phyloP scores from a whole-genome alignment of 2,113 vertebrate genomes.

The Chamaea fasciata region DNA sequence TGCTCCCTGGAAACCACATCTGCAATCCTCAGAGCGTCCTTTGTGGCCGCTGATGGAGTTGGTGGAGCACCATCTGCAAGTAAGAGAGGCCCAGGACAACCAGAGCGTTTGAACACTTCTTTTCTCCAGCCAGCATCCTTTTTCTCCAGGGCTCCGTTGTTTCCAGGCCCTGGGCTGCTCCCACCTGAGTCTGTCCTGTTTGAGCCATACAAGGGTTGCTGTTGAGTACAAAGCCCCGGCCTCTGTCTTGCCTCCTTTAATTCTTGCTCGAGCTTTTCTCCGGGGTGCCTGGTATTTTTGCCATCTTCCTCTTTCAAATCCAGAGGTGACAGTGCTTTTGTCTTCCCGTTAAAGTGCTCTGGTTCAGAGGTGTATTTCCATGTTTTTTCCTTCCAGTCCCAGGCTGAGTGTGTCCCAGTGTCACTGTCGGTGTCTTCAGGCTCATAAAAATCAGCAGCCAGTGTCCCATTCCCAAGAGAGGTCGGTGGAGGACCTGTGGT shows the following conservation, averaged over 20 bases:
- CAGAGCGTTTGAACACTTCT: not conserved
- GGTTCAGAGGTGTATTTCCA: not conserved
- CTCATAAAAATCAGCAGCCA: not conserved
- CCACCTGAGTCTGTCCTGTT: not conserved
- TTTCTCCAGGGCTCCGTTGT: not conserved
- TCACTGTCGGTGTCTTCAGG: not conserved
- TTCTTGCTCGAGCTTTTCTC: not conserved
- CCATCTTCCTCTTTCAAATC: not conserved
- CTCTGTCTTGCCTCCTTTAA: conserved; percentile 30
- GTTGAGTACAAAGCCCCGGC: conserved; percentile 10
- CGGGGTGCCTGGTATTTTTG: not conserved
- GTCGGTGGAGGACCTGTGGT: not conserved
- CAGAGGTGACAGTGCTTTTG: not conserved
- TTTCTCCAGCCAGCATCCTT: not conserved
- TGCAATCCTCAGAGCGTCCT: not conserved
- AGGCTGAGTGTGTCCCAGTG: not conserved
- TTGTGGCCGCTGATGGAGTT: not conserved
- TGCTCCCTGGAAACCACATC: not conserved
- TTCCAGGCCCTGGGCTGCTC: not conserved
- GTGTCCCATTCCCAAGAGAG: not conserved
- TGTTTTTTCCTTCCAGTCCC: not conserved
- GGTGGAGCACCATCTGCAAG: not conserved
- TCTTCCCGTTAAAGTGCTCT: not conserved
- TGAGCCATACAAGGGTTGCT: conserved; percentile 23
- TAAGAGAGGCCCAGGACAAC: not conserved